phyloP scores from a whole-genome alignment of 2,113 vertebrate species.

The Notarius quadriscutis region DNA sequence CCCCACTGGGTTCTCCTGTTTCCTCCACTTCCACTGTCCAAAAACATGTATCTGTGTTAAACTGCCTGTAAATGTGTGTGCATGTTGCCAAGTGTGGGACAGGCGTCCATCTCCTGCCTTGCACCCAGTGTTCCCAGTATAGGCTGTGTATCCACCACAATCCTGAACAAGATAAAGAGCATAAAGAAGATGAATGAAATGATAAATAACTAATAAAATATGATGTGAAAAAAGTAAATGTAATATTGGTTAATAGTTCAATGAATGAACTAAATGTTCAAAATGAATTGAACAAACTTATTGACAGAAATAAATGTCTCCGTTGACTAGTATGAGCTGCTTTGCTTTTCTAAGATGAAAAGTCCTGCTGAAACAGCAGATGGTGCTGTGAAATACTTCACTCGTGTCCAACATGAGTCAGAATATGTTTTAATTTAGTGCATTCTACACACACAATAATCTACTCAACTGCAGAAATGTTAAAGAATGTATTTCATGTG shows the following conservation, averaged over 20 bases:
- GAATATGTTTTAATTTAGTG: background rate
- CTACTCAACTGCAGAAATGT: background rate
- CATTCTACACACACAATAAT: background rate
- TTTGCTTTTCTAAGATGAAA: background rate
- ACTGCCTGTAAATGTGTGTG: background rate
- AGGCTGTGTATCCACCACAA: background rate
- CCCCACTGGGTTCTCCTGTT: background rate
- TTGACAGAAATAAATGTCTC: background rate
- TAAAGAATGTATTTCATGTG: background rate
- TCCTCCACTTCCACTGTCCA: background rate
- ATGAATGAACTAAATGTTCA: background rate
- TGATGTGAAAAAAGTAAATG: background rate
- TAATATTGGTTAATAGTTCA: background rate
- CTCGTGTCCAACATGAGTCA: background rate
- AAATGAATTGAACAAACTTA: background rate
- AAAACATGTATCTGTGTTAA: background rate
- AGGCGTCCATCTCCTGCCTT: background rate
- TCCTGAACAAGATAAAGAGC: background rate
- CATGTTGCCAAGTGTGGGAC: background rate
- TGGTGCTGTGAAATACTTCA: constrained; percentile 14
- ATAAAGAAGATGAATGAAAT: background rate
- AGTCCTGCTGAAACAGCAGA: constrained; percentile 13
- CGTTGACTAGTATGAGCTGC: background rate
- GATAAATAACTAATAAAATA: background rate
- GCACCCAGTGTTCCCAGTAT: background rate